phyloP scores from a whole-genome alignment of 2,888 invertebrate genomes.

The Eueremaeus valkanovi region DNA sequence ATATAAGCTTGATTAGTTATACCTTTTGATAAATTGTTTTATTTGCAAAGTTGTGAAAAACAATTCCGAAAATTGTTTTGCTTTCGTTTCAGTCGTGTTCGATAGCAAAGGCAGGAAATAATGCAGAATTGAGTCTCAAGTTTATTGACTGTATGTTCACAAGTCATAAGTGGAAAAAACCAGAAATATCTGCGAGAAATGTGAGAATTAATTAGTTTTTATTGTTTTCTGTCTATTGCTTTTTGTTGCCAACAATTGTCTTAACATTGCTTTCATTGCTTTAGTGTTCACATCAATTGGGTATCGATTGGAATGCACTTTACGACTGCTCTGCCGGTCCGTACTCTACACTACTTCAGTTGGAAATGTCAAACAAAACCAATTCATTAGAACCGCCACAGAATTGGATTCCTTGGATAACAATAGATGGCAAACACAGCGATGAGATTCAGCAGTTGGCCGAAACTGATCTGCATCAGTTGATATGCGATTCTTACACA shows the following conservation, averaged over 20 bases:
- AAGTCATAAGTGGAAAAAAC: background rate
- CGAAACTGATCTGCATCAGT: background rate
- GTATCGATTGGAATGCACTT: background rate
- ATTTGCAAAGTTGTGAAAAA: background rate
- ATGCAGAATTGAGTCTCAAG: background rate
- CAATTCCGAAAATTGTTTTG: no score
- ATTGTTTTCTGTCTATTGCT: background rate
- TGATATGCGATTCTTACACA: background rate
- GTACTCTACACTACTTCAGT: background rate
- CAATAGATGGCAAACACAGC: slow-evolving; percentile 10
- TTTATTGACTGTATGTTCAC: slow-evolving; percentile 13
- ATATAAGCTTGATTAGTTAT: no score
- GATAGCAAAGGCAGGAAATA: background rate
- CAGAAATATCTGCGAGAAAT: background rate
- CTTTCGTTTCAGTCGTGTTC: background rate
- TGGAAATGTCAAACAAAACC: background rate
- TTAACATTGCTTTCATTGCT: no score
- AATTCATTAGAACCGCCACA: background rate
- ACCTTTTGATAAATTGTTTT: background rate
- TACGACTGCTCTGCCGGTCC: background rate
- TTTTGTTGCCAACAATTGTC: background rate
- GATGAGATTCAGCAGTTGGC: background rate
- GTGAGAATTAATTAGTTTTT: background rate
- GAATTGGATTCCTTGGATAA: background rate
- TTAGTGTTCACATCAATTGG: slow-evolving; percentile 1